Base-by-base conservation (phyloP, 1,140 invertebrate species). In the Cydia fagiglandana region DNA sequence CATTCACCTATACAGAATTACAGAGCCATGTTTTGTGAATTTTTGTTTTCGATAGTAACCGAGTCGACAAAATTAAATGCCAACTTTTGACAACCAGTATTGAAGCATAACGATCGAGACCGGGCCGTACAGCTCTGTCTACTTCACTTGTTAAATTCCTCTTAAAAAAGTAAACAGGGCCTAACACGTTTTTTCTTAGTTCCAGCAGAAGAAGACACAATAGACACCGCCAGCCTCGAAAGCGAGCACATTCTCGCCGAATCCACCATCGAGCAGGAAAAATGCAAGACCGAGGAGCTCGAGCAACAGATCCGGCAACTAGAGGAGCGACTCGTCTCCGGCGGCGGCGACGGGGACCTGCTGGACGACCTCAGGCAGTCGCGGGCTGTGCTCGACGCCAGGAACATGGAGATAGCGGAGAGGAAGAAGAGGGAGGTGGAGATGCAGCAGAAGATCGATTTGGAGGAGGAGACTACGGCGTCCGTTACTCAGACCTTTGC, bases 311-410 rank as follows among this genome's bases (percentile, higher is more conserved):
- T 87, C 84, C 90, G 80, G 75, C 94, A 96, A 64, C 95, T 99
- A 89, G 97, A 99, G 88, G 97, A 97, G 81, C 97, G 98, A 86
- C 93, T 99, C 77, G 95, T 99, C 41, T 95, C 95, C 77, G 98
- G 98, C 41, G 94, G 94, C 61, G 90, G 85, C 17, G 91, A 90
- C 2, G 97, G 97, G 87, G 97, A 98, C 88, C 96, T 99, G 68
- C 94, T 98, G 24, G 97, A 98, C 88, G 97, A 98, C 83, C 97
- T 98, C 13, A 97, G 97, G 86, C 96, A 98, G 89, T 97, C 98
- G 79, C 96, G 98, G 86, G 94, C 96, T 79, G 96, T 96, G 74
- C 92, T 99, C 34, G 97, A 98, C 85, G 95, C 96, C 84, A 94
- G 96, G 79, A 93, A 95, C 73, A 93, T 94, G 70, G 97, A 98